A percentile compares a stretch with the other conserved stretches of the same genome.
Conservation (phyloP, 2,113 vertebrate genomes). For the Elgaria multicarinata region DNA sequence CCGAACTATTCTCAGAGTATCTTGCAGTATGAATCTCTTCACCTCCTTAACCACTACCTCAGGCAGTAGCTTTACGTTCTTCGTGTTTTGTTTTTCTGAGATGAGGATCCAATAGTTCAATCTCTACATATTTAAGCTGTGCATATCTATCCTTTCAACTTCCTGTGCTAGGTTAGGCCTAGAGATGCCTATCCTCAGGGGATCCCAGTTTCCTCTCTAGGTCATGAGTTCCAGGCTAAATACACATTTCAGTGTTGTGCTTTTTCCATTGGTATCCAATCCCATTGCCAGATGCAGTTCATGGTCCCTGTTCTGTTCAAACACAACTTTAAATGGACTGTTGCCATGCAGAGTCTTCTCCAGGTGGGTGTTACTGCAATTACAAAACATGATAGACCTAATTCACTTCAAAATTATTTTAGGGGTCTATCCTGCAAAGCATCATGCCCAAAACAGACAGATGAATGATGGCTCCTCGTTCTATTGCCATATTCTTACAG, state of each 20-base stretch:
- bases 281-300: background rate
- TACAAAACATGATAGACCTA: background rate
- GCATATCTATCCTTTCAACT: background rate
- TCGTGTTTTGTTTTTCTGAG: background rate
- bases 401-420: conserved; percentile 28
- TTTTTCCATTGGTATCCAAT: background rate
- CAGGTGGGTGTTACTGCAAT: background rate
- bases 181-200: background rate
- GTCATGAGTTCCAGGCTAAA: background rate
- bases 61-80: background rate
- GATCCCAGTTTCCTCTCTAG: background rate
- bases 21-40: background rate
- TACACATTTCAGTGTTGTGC: background rate
- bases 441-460: too few species aligned
- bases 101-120: background rate
- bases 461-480: background rate
- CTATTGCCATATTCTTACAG: background rate
- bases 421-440: background rate
- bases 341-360: background rate
- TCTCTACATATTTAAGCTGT: background rate
- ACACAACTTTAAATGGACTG: background rate
- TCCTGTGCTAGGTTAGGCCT: background rate
- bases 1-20: background rate
- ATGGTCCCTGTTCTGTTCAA: background rate
- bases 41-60: background rate